Base-by-base conservation (phyloP, 2,113 vertebrate genomes). In the Rallus limicola region DNA sequence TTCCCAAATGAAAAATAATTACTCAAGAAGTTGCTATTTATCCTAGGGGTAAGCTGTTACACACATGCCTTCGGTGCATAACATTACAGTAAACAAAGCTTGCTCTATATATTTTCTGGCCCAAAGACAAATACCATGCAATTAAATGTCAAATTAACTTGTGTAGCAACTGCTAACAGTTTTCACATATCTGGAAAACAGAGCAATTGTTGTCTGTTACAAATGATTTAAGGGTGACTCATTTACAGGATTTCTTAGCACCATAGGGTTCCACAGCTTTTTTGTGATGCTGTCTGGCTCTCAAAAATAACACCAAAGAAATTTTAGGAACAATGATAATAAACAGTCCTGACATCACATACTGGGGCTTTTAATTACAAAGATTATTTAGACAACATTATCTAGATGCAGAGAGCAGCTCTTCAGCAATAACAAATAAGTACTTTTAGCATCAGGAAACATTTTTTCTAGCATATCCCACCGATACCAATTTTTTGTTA, bases 211-310 rank as follows among this genome's bases (percentile, higher is more conserved):
- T 89, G 42, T 75, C 63, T 82, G 71, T 38, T 87, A 68, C n/a
- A 90, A 72, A 95, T 94, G 92, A 94, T 46, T 94, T 69, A 52
- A 82, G 77, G 53, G 68, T 94, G 95, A 95, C 74, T 93, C 88
- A 85, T 92, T 93, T 79, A 88, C 70, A 74, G 70, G 33, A 40
- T 80, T 95, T 83, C 78, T 82, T 67, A 95, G 82, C 75, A 93
- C 59, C 88, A 70, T 13, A 79, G 74, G 44, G 33, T 60, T 81
- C 63, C 80, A 52, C 24, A 72, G 69, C 9, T 55, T 93, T 84
- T 72, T 74, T 65, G 60, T 76, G 74, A 90, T 70, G 34, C 81
- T 96, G 81, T 50, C n/a, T 87, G 23, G 62, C 44, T 82, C 88
- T 70, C 59, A 56, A 90, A 91, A 93, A 77, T 42, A 77, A 53